A percentile compares a stretch with the other conserved stretches of the same genome.
Evolutionary conservation across 2,888 invertebrate genomes (phyloP).

Genomic region (Dicyrtomina minuta): DNA sequence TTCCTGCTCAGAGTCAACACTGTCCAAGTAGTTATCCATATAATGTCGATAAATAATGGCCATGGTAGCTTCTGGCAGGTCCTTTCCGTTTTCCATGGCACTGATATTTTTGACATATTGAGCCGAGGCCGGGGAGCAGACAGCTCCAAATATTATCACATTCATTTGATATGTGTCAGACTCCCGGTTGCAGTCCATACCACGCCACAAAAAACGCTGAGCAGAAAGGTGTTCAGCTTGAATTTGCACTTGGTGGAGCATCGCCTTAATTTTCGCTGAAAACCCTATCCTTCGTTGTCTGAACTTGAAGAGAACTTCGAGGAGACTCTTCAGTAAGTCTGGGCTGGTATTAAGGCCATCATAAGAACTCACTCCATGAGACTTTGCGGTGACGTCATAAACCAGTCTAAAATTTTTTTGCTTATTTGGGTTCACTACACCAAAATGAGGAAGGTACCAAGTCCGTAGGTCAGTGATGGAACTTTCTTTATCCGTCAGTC

Average conservation of each 20-base stretch:
- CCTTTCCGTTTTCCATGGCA: too few relatives aligned
- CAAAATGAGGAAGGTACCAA: too few relatives aligned
- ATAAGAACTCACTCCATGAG: conserved; percentile 33
- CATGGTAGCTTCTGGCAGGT: too few relatives aligned
- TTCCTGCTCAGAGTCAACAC: not conserved
- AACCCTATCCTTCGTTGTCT: conserved; percentile 30
- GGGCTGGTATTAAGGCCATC: conserved; percentile 40
- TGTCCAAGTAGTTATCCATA: too few relatives aligned
- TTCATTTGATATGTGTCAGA: not conserved
- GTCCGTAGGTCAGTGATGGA: too few relatives aligned
- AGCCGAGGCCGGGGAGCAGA: too few relatives aligned
- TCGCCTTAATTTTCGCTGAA: conserved; percentile 39
- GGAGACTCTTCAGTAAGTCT: conserved; percentile 34
- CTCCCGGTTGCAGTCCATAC: conserved; percentile 9
- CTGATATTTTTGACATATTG: too few relatives aligned
- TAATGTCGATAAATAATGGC: too few relatives aligned
- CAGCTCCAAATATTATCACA: too few relatives aligned
- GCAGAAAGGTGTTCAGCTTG: conserved; percentile 27
- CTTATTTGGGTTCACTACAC: conserved; percentile 42
- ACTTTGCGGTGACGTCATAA: conserved; percentile 41
- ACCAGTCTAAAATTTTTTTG: conserved; percentile 45
- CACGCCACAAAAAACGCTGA: conserved; percentile 39
- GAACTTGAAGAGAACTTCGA: conserved; percentile 35
- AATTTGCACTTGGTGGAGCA: conserved; percentile 39
- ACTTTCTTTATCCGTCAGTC: not conserved